Percentiles rank a stretch among this genome's conserved stretches.
Evolutionary conservation across 2,113 vertebrate genomes (phyloP).

Genomic region (Merops nubicus): DNA sequence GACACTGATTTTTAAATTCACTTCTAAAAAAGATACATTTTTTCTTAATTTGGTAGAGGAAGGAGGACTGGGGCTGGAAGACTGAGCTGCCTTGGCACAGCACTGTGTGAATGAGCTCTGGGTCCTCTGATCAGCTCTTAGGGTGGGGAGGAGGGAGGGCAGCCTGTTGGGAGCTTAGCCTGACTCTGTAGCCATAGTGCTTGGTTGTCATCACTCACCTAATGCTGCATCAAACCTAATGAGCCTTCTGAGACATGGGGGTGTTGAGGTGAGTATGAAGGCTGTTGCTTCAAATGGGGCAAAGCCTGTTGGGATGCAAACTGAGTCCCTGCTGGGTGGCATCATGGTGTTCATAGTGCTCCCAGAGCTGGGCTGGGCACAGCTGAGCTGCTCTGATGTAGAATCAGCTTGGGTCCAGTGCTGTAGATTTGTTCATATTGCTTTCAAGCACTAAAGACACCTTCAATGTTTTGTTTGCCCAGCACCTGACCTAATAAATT

Average conservation of each 20-base stretch:
- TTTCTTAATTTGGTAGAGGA: neutral
- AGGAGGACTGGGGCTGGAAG: neutral
- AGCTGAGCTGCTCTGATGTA: neutral
- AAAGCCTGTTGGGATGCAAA: neutral
- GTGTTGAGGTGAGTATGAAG: neutral
- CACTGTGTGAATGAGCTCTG: rapidly evolving
- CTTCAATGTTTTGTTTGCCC: neutral
- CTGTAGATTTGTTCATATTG: neutral
- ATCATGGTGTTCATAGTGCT: neutral
- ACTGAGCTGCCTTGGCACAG: neutral
- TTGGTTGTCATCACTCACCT: neutral
- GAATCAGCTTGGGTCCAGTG: neutral
- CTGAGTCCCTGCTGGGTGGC: neutral
- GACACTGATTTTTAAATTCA: neutral
- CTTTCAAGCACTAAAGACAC: too few relatives aligned
- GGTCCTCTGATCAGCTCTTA: neutral
- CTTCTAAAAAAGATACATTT: neutral
- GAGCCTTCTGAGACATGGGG: neutral
- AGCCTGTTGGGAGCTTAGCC: neutral
- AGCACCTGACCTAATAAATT: neutral
- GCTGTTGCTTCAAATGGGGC: neutral
- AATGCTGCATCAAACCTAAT: neutral
- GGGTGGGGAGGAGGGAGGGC: neutral
- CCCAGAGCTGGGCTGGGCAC: neutral
- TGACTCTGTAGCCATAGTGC: neutral